These are phyloP conservation scores for Rhincodon typus DNA, from an alignment of 2,797 vertebrate species.

Conservation along the genomic window DNA sequence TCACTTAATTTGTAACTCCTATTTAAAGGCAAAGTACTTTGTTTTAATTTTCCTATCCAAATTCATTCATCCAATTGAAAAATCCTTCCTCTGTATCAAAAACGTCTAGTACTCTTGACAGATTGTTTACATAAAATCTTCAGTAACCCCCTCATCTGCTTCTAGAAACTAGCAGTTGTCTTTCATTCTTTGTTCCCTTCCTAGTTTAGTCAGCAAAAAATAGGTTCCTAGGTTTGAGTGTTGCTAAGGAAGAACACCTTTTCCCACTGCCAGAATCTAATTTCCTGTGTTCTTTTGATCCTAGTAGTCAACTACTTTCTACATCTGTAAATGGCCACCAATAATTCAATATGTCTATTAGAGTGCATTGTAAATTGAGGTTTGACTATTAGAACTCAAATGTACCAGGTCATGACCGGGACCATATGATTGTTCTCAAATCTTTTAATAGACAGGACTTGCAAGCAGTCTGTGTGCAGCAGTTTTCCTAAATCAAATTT, in stretches of 20 bases:
- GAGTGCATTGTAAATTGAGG: background rate
- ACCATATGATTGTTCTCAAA: background rate
- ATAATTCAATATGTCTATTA: background rate
- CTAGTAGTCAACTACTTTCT: background rate
- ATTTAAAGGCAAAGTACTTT: background rate
- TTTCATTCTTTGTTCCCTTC: background rate
- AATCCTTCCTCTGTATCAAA: background rate
- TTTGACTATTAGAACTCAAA: background rate
- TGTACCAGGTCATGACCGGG: background rate
- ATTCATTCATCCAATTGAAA: background rate
- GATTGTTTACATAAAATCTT: slow-evolving; percentile 2
- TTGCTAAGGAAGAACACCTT: slow-evolving; percentile 13
- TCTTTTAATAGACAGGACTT: background rate
- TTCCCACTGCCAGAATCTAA: slow-evolving; percentile 27
- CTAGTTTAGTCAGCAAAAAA: background rate
- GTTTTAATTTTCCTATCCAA: slow-evolving; percentile 9
- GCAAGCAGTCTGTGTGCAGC: background rate
- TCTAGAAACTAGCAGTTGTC: background rate
- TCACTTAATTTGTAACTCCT: too few relatives aligned
- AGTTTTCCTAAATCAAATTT: background rate
- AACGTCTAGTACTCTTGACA: background rate
- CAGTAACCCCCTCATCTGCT: background rate
- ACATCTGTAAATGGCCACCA: slow-evolving; percentile 17
- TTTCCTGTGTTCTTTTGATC: slow-evolving; percentile 35
- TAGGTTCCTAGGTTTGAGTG: slow-evolving; percentile 24